phyloP scores from a whole-genome alignment of 2,888 invertebrate species.

The Andrena camellia region DNA sequence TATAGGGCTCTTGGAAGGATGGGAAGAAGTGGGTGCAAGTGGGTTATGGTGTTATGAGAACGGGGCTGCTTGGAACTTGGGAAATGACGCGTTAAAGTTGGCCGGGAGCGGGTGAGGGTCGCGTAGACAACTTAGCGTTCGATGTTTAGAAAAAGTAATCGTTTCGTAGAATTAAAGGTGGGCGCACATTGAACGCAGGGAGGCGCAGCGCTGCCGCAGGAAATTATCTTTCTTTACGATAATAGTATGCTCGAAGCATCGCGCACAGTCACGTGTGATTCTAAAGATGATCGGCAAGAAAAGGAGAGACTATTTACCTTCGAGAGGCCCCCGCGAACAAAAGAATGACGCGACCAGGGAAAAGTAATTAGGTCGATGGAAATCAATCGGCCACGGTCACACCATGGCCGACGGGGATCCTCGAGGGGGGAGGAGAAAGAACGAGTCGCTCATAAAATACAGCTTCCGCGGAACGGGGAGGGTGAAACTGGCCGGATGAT shows the following conservation, averaged over 20 bases:
- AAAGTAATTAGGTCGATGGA: constrained; percentile 33
- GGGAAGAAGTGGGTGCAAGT: constrained; percentile 26
- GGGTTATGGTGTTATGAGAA: constrained; percentile 19
- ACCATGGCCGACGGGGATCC: neutral
- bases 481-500: neutral
- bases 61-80: constrained; percentile 25
- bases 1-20: constrained; percentile 26
- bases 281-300: too few relatives aligned
- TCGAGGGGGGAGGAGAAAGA: neutral
- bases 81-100: constrained; percentile 19
- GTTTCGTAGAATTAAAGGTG: too few relatives aligned
- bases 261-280: too few relatives aligned
- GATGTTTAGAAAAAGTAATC: too few relatives aligned
- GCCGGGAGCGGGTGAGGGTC: neutral
- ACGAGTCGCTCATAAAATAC: constrained; percentile 27
- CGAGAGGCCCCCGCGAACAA: neutral
- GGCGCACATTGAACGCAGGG: too few relatives aligned
- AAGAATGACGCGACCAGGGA: neutral
- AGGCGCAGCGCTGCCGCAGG: too few relatives aligned
- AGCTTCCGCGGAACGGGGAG: constrained; percentile 9
- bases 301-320: neutral
- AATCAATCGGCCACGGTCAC: constrained; percentile 27
- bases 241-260: too few relatives aligned
- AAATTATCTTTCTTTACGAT: too few relatives aligned
- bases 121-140: neutral